Evolutionary conservation across 1,140 invertebrate species (phyloP).

Genomic region (Heliconius himera): DNA sequence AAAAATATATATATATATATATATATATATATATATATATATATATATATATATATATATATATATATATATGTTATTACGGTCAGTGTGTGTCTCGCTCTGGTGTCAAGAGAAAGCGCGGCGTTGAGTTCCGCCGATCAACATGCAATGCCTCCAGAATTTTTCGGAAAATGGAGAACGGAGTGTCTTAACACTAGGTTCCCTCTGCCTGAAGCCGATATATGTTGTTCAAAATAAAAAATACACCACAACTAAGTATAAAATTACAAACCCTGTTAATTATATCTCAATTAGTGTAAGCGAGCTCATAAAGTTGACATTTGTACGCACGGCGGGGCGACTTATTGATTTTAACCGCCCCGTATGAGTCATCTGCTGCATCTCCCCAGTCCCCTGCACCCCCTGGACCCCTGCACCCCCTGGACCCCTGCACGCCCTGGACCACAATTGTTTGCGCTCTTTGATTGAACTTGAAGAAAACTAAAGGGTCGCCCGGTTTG

Average conservation of each 20-base stretch:
- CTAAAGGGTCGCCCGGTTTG: constrained; percentile 65
- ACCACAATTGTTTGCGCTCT: constrained; percentile 68
- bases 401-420: constrained; percentile 51
- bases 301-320: constrained; percentile 45
- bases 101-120: too few relatives aligned
- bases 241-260: background rate
- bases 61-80: too few relatives aligned
- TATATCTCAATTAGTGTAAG: constrained; percentile 33
- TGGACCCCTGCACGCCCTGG: constrained; percentile 42
- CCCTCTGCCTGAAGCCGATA: too few relatives aligned
- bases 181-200: too few relatives aligned
- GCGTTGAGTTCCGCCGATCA: too few relatives aligned
- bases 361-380: constrained; percentile 67
- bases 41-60: background rate
- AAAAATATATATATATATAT: background rate
- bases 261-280: background rate
- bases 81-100: too few relatives aligned
- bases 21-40: too few relatives aligned
- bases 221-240: background rate
- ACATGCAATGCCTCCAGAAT: too few relatives aligned
- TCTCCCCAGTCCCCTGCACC: constrained; percentile 46
- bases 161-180: too few relatives aligned
- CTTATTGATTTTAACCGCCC: constrained; percentile 74
- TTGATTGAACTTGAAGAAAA: constrained; percentile 74
- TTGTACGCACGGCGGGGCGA: constrained; percentile 47